Percentiles rank a stretch among this genome's conserved stretches.
These are phyloP conservation scores for Pomatorhinus ruficollis DNA, from an alignment of 2,113 vertebrate genomes.

Conservation along the genomic window DNA sequence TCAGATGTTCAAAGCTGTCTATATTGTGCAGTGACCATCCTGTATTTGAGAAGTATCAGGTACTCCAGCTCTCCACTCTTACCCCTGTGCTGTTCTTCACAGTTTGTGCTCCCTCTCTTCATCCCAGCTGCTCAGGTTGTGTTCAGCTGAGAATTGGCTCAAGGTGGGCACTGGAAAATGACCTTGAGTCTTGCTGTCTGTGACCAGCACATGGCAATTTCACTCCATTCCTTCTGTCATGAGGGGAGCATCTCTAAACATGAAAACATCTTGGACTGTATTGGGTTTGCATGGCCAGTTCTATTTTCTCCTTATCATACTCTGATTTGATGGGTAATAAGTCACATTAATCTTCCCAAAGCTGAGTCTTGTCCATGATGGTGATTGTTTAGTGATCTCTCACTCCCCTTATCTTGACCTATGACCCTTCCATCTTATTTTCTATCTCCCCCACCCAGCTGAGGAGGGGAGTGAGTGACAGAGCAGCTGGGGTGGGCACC, in stretches of 20 bases:
- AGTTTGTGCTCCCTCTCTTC: background rate
- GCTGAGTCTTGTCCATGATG: fast-evolving
- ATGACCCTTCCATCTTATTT: background rate
- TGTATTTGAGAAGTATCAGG: background rate
- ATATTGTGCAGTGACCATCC: background rate
- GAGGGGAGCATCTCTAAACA: background rate
- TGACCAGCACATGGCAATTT: background rate
- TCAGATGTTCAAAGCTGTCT: background rate
- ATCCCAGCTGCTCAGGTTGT: background rate
- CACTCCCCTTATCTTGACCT: background rate
- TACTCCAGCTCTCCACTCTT: background rate
- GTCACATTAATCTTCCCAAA: background rate
- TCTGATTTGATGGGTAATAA: background rate
- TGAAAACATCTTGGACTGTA: background rate
- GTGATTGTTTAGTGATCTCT: background rate
- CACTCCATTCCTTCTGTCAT: background rate
- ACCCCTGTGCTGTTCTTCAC: background rate
- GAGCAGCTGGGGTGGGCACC: background rate
- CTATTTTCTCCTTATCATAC: background rate
- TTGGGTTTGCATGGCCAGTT: background rate
- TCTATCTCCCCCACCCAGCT: background rate
- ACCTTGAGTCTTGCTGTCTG: background rate
- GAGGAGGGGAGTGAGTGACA: background rate
- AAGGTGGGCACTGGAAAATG: background rate
- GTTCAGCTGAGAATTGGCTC: background rate